Conservation (phyloP, 1,140 invertebrate species). For the Bombyx mori region ASM3026992v2 NC_085110.1:5429501-5430000, state of each 20-base stretch:
- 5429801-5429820: slow-evolving; percentile 29
- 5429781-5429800: slow-evolving; percentile 66
- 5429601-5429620: slow-evolving; percentile 42
- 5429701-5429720: slow-evolving; percentile 72
- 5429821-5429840: slow-evolving; percentile 52
- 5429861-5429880: slow-evolving; percentile 18
- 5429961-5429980: slow-evolving; percentile 60
- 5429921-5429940: slow-evolving; percentile 16
- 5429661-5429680: slow-evolving; percentile 64
- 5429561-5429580: slow-evolving; percentile 69
- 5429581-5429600: slow-evolving; percentile 33
- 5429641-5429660: slow-evolving; percentile 69
- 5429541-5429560: slow-evolving; percentile 62
- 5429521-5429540: slow-evolving; percentile 51
- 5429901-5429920: neutral
- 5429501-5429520: slow-evolving; percentile 61
- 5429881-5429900: neutral
- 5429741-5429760: slow-evolving; percentile 70
- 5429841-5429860: slow-evolving; percentile 32
- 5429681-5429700: slow-evolving; percentile 71
- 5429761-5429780: slow-evolving; percentile 66
- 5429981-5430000: slow-evolving; percentile 57
- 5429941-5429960: slow-evolving; percentile 42
- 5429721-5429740: slow-evolving; percentile 71
- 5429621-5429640: slow-evolving; percentile 56